These are phyloP conservation scores for Tragelaphus imberbis DNA, from an alignment of 2,113 vertebrate species.

Conservation along the genomic window DNA sequence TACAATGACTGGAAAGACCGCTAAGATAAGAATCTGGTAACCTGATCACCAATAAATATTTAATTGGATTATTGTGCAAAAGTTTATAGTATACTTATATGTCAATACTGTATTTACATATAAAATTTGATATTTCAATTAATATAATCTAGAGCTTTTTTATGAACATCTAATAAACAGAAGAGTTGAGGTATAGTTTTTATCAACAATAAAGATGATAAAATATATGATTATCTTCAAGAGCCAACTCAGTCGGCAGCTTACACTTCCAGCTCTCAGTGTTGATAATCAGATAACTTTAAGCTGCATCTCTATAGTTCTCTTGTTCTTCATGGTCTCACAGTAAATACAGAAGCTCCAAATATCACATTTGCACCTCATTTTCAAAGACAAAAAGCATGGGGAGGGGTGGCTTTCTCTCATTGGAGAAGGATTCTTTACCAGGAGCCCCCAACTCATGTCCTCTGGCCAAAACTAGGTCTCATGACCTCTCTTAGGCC, in stretches of 20 bases:
- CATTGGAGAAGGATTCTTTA: not conserved
- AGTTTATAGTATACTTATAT: not conserved
- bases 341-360: not conserved
- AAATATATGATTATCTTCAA: not conserved
- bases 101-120: not conserved
- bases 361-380: not conserved
- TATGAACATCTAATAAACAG: not conserved
- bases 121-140: not conserved
- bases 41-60: not conserved
- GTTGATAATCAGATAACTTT: not conserved
- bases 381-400: not conserved
- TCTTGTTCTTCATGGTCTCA: not conserved
- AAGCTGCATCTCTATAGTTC: not conserved
- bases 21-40: not conserved
- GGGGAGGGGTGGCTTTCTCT: not conserved
- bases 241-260: not conserved
- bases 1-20: not conserved
- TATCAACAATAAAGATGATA: not conserved
- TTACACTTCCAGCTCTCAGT: not conserved
- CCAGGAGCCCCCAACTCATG: not conserved
- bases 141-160: not conserved
- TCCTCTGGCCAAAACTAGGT: not conserved
- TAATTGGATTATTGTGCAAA: not conserved
- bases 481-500: not conserved
- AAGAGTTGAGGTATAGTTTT: not conserved